A percentile compares a stretch with the other conserved stretches of the same genome.
phyloP scores from a whole-genome alignment of 2,113 vertebrate genomes.

The Orthonyx spaldingii region DNA sequence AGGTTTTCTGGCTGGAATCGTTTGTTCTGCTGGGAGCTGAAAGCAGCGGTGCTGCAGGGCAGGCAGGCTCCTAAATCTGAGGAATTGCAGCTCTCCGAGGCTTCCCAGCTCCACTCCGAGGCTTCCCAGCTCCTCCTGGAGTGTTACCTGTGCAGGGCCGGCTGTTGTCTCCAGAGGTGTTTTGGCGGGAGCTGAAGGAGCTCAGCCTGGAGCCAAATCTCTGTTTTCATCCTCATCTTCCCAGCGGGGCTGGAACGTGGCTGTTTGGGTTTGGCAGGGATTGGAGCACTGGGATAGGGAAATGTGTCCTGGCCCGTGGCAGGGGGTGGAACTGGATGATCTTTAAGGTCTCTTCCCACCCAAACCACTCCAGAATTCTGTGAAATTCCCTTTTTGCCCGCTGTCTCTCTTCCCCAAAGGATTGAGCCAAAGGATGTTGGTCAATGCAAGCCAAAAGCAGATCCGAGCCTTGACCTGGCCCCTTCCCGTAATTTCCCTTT shows the following conservation, averaged over 20 bases:
- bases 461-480: neutral
- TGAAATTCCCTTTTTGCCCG: neutral
- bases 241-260: rapidly evolving
- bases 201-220: neutral
- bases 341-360: neutral
- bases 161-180: neutral
- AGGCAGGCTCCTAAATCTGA: neutral
- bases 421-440: rapidly evolving
- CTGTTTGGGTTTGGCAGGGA: rapidly evolving
- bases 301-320: neutral
- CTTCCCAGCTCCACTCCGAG: neutral
- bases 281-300: neutral
- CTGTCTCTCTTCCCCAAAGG: rapidly evolving
- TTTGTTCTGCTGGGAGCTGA: neutral
- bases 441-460: rapidly evolving
- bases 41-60: neutral
- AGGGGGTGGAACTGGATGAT: neutral
- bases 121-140: neutral
- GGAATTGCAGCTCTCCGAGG: neutral
- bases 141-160: neutral
- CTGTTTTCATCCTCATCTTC: rapidly evolving
- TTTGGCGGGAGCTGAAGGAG: rapidly evolving
- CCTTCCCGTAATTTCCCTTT: rapidly evolving
- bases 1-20: neutral
- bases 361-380: rapidly evolving